A percentile compares a stretch with the other conserved stretches of the same genome.
phyloP scores from a whole-genome alignment of 37 sponge, comb jelly and placozoan genomes.

The Theonella swinhoei region DNA sequence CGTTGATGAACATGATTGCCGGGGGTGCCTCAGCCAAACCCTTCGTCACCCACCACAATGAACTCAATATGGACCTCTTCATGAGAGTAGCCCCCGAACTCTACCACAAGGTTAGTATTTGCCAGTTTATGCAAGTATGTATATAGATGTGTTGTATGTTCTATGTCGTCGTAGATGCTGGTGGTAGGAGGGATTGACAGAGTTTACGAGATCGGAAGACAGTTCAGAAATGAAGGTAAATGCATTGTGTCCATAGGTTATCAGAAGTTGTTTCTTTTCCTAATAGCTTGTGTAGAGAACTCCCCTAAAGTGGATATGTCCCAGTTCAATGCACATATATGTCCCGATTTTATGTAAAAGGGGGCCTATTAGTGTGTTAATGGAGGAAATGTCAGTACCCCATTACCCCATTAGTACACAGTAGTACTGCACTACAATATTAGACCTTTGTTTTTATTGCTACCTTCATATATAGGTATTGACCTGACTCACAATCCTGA shows the following conservation, averaged over 20 bases:
- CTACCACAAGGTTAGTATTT: conserved; percentile 89
- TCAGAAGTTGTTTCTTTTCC: too few species aligned
- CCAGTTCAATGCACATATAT: too few species aligned
- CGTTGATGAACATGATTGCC: conserved; percentile 98
- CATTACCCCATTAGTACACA: too few species aligned
- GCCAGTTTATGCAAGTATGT: not conserved
- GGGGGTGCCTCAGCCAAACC: conserved; percentile 99
- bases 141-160: not conserved
- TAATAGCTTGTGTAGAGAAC: too few species aligned
- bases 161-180: conserved; percentile 74
- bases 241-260: too few species aligned
- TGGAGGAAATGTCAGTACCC: too few species aligned
- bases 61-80: conserved; percentile 94
- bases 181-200: conserved; percentile 98
- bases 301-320: too few species aligned
- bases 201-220: conserved; percentile 97
- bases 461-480: conserved; percentile 89
- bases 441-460: too few species aligned
- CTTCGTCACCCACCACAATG: conserved; percentile 99
- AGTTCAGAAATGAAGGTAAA: conserved; percentile 98
- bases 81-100: conserved; percentile 99
- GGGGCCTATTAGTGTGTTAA: too few species aligned
- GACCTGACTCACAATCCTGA: conserved; percentile 99
- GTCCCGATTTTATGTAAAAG: too few species aligned
- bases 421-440: too few species aligned